Percentiles rank a stretch among this genome's conserved stretches.
Conservation (phyloP, 1,140 invertebrate genomes). For the Galendromus occidentalis region DNA sequence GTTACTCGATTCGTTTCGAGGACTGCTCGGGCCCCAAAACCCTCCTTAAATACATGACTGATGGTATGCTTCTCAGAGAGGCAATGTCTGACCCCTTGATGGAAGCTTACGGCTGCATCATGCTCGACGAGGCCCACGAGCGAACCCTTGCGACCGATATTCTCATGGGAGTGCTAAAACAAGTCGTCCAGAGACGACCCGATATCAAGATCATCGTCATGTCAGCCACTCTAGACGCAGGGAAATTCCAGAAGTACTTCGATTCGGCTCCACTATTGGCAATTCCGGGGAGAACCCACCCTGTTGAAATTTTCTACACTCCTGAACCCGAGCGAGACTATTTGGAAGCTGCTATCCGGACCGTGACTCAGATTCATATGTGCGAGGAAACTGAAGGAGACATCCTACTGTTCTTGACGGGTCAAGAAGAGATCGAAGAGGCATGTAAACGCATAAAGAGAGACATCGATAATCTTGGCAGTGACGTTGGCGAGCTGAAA, state of each 20-base stretch:
- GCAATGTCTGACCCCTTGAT: slow-evolving; percentile 98
- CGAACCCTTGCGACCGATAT: slow-evolving; percentile 95
- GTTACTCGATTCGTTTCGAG: slow-evolving; percentile 98
- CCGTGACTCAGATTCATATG: slow-evolving; percentile 97
- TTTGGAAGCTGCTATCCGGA: slow-evolving; percentile 91
- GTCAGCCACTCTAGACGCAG: slow-evolving; percentile 98
- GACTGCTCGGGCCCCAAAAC: slow-evolving; percentile 92
- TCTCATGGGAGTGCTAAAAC: slow-evolving; percentile 93
- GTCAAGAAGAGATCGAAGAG: slow-evolving; percentile 94
- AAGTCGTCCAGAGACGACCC: slow-evolving; percentile 75
- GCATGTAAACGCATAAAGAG: slow-evolving; percentile 93
- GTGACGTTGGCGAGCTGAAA: slow-evolving; percentile 88
- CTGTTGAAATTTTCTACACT: slow-evolving; percentile 97
- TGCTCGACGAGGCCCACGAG: slow-evolving; percentile 98
- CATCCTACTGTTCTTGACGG: slow-evolving; percentile 85
- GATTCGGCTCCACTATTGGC: slow-evolving; percentile 96
- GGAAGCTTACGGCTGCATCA: slow-evolving; percentile 75
- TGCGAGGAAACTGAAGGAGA: slow-evolving; percentile 89
- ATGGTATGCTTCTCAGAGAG: slow-evolving; percentile 97
- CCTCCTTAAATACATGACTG: slow-evolving; percentile 86
- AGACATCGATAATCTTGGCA: slow-evolving; percentile 87
- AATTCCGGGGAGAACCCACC: slow-evolving; percentile 86
- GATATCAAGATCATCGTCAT: slow-evolving; percentile 97
- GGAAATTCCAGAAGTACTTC: slow-evolving; percentile 96
- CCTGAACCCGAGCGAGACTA: slow-evolving; percentile 96